phyloP scores from a whole-genome alignment of 2,113 vertebrate genomes.

The Zeus faber region DNA sequence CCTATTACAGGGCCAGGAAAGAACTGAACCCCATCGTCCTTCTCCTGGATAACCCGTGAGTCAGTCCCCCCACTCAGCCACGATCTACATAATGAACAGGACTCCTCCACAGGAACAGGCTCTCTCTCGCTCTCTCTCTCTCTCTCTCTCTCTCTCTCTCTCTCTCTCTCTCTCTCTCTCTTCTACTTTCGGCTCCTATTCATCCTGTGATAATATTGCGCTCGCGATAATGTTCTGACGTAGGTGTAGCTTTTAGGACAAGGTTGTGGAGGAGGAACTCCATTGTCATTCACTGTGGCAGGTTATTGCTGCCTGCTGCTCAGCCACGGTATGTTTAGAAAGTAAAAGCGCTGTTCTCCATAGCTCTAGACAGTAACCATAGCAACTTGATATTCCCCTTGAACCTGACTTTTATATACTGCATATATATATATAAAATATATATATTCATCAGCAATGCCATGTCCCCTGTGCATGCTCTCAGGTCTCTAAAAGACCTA shows the following conservation, averaged over 20 bases:
- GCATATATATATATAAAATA: not conserved
- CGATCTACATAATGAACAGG: no score
- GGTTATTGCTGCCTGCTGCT: conserved; percentile 35
- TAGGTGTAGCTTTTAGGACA: conserved; percentile 39
- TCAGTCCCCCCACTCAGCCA: no score
- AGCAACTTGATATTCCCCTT: conserved; percentile 58
- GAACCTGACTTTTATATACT: conserved; percentile 52
- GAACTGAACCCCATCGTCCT: conserved; percentile 94
- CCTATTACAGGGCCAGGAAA: conserved; percentile 94
- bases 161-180: not conserved
- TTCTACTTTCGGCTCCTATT: not conserved
- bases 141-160: conserved; percentile 10
- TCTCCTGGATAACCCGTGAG: conserved; percentile 95
- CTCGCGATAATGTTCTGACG: conserved; percentile 24
- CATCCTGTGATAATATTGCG: conserved; percentile 23
- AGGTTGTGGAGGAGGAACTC: conserved; percentile 56
- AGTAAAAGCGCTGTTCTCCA: conserved; percentile 28
- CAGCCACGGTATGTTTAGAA: conserved; percentile 44
- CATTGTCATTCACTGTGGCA: conserved; percentile 46
- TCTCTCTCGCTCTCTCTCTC: conserved; percentile 2
- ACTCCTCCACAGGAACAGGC: conserved; percentile 4
- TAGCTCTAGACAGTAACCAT: conserved; percentile 57
- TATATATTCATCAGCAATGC: not conserved
- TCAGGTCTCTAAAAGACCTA: conserved; percentile 36
- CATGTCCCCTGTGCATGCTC: conserved; percentile 38